A percentile compares a stretch with the other conserved stretches of the same genome.
Conservation (phyloP, 2,113 vertebrate species). For the Apteryx owenii region DNA sequence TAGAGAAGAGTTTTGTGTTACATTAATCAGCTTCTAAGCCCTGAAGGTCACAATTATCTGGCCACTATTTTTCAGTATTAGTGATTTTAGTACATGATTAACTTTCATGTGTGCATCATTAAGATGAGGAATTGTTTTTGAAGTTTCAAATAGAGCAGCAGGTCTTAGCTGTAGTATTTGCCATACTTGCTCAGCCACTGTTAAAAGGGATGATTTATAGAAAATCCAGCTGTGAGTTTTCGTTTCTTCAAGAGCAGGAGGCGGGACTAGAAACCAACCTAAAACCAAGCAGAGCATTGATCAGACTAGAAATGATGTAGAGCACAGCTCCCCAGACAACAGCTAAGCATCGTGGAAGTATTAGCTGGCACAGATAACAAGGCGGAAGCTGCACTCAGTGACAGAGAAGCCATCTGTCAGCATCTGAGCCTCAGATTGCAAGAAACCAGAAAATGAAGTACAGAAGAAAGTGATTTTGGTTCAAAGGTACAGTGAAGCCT, state of each 20-base stretch:
- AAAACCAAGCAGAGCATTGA: constrained; percentile 78
- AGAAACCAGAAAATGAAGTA: constrained; percentile 73
- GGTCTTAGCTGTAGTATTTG: constrained; percentile 68
- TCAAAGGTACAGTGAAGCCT: constrained; percentile 67
- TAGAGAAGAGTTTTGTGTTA: constrained; percentile 49
- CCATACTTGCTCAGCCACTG: constrained; percentile 66
- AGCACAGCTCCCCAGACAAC: constrained; percentile 71
- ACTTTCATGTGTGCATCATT: constrained; percentile 53
- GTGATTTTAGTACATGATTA: constrained; percentile 62
- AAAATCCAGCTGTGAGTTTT: constrained; percentile 84
- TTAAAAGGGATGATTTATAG: constrained; percentile 77
- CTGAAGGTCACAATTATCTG: constrained; percentile 69
- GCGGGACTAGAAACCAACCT: constrained; percentile 77
- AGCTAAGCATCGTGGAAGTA: constrained; percentile 75
- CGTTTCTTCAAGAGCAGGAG: constrained; percentile 76
- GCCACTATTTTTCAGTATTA: constrained; percentile 65
- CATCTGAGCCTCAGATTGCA: constrained; percentile 67
- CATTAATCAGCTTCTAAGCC: constrained; percentile 43
- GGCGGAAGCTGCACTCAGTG: constrained; percentile 63
- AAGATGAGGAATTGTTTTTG: constrained; percentile 60
- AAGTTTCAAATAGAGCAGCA: constrained; percentile 68
- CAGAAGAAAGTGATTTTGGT: constrained; percentile 75
- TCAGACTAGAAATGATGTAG: constrained; percentile 79
- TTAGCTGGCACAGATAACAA: constrained; percentile 77
- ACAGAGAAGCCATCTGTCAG: constrained; percentile 79